Evolutionary conservation across 2,888 invertebrate genomes (phyloP).

Genomic region (Agrochola circellaris): DNA sequence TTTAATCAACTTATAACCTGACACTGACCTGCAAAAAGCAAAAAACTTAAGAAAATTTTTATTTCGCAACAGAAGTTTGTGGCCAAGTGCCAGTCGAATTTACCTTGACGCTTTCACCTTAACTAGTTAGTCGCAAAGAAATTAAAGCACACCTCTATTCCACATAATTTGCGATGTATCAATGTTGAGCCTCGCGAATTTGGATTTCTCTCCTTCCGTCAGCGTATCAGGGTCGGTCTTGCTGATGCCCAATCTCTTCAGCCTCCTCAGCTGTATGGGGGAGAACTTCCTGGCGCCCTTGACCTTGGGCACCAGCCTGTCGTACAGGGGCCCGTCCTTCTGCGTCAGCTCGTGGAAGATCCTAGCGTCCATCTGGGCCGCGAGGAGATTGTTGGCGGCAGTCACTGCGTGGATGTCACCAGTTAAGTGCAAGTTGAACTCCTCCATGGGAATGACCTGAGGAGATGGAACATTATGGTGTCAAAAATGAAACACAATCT

Average conservation of each 20-base stretch:
- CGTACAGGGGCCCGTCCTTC: slow-evolving; percentile 95
- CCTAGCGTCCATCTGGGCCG: slow-evolving; percentile 98
- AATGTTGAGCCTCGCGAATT: slow-evolving; percentile 97
- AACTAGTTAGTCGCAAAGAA: not conserved
- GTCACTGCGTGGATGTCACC: slow-evolving; percentile 99
- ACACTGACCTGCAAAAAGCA: no score
- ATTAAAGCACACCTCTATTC: slow-evolving; percentile 93
- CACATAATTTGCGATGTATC: slow-evolving; percentile 97
- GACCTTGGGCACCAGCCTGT: slow-evolving; percentile 96
- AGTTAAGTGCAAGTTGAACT: slow-evolving; percentile 99
- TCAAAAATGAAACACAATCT: not conserved
- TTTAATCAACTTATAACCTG: no score
- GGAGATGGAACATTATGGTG: not conserved
- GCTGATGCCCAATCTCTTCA: slow-evolving; percentile 94
- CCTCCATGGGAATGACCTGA: slow-evolving; percentile 99
- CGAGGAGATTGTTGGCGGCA: slow-evolving; percentile 99
- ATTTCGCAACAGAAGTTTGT: no score
- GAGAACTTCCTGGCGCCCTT: slow-evolving; percentile 96
- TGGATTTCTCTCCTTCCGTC: slow-evolving; percentile 94
- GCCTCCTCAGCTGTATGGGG: slow-evolving; percentile 94
- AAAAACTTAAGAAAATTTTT: no score
- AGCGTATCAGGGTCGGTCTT: slow-evolving; percentile 96
- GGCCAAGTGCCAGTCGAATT: no score
- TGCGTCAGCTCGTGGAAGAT: slow-evolving; percentile 99
- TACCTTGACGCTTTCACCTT: no score